phyloP scores from a whole-genome alignment of 92 coral and sea anemone species.

The Porites lobata region DNA sequence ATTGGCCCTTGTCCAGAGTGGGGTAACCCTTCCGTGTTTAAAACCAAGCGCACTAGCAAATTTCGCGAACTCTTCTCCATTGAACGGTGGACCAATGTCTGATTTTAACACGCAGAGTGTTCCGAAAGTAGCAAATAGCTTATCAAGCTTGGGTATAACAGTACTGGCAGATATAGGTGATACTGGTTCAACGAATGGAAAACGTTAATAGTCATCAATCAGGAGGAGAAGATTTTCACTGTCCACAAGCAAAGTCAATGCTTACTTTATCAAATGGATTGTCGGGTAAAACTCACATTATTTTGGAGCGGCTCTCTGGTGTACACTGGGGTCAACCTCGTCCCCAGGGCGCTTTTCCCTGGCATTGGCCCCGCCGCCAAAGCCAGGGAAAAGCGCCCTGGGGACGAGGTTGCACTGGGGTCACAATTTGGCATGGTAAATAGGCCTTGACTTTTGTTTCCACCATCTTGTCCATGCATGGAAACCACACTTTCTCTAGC shows the following conservation, averaged over 20 bases:
- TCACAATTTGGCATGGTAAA: conserved; percentile 44
- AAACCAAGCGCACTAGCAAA: too few relatives aligned
- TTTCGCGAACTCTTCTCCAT: not conserved
- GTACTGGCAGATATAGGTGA: conserved; percentile 25
- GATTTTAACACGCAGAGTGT: conserved; percentile 12
- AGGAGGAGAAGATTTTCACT: conserved; percentile 15
- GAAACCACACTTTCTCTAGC: conserved; percentile 48
- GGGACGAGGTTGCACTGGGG: too few relatives aligned
- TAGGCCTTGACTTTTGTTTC: conserved; percentile 38
- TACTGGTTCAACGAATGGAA: too few relatives aligned
- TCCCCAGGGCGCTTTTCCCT: too few relatives aligned
- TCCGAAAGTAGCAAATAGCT: too few relatives aligned
- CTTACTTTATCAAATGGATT: conserved; percentile 61
- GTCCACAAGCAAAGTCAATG: conserved; percentile 42
- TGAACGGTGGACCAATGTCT: conserved; percentile 75
- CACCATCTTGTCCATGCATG: conserved; percentile 33
- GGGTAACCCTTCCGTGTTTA: too few relatives aligned
- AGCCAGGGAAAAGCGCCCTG: too few relatives aligned
- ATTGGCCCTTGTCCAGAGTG: conserved; percentile 70
- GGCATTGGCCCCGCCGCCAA: too few relatives aligned
- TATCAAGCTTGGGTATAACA: conserved; percentile 38
- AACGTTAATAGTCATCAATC: conserved; percentile 30
- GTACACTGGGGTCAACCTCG: too few relatives aligned
- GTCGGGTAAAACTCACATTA: conserved; percentile 25
- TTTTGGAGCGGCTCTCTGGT: too few relatives aligned